A percentile compares a stretch with the other conserved stretches of the same genome.
Evolutionary conservation across 2,797 vertebrate species (phyloP).

Genomic region (Echiichthys vipera): DNA sequence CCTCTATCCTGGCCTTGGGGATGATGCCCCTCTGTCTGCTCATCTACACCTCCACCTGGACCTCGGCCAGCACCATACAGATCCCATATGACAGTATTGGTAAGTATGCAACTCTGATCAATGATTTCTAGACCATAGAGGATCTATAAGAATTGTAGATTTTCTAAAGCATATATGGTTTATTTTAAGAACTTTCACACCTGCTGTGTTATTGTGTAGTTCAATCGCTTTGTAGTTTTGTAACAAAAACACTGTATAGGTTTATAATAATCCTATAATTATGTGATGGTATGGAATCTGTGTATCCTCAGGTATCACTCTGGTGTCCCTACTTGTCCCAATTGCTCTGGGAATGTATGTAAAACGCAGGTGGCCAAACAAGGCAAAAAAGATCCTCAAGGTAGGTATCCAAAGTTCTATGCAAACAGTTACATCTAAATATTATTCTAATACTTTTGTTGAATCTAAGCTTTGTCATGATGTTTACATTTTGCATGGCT

Average conservation of each 20-base stretch:
- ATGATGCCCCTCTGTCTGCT: constrained; percentile 98
- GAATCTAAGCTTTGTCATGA: not conserved
- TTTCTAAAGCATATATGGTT: not conserved
- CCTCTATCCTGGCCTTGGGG: constrained; percentile 94
- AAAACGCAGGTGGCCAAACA: constrained; percentile 88
- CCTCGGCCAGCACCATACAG: constrained; percentile 81
- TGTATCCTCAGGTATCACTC: constrained; percentile 86
- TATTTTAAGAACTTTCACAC: not conserved
- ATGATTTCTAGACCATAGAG: not conserved
- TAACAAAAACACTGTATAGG: not conserved
- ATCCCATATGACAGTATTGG: constrained; percentile 95
- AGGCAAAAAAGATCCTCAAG: constrained; percentile 92
- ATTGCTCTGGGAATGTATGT: constrained; percentile 88
- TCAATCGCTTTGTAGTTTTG: not conserved
- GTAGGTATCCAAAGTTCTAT: constrained; percentile 73
- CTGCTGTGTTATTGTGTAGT: not conserved
- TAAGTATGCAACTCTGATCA: constrained; percentile 68
- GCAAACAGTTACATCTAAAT: not conserved
- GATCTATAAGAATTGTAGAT: not conserved
- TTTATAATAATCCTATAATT: not conserved
- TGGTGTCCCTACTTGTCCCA: constrained; percentile 90
- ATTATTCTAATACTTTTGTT: not conserved
- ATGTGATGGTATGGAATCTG: not conserved
- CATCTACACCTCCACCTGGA: constrained; percentile 92
- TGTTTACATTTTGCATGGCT: not conserved